phyloP scores from a whole-genome alignment of 1,140 invertebrate species.

The Spodoptera frugiperda region DNA sequence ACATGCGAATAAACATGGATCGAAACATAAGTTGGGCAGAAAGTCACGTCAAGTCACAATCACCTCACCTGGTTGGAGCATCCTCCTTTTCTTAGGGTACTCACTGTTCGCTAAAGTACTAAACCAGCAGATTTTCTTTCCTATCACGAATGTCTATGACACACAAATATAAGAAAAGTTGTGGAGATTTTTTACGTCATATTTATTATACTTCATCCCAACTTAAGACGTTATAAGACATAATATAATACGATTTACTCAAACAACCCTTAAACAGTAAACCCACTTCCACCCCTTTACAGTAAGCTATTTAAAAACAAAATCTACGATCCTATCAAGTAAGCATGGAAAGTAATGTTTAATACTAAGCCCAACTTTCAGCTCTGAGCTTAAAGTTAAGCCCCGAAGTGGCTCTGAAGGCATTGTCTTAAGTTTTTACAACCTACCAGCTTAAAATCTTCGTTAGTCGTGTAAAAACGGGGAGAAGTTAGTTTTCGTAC shows the following conservation, averaged over 20 bases:
- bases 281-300: background rate
- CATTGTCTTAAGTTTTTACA: slow-evolving; percentile 50
- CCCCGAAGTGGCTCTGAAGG: slow-evolving; percentile 36
- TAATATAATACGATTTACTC: background rate
- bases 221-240: too few species aligned
- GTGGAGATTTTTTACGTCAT: too few species aligned
- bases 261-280: background rate
- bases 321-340: slow-evolving; percentile 29
- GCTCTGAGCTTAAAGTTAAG: slow-evolving; percentile 40
- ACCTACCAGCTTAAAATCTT: slow-evolving; percentile 45
- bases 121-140: too few species aligned
- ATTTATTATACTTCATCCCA: too few species aligned
- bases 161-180: too few species aligned
- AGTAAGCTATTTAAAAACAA: slow-evolving; percentile 12
- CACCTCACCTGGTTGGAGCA: too few species aligned
- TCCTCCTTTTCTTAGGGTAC: too few species aligned
- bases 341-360: slow-evolving; percentile 30
- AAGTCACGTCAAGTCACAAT: too few species aligned
- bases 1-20: too few species aligned
- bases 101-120: too few species aligned
- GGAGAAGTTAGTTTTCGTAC: slow-evolving; percentile 12
- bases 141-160: too few species aligned
- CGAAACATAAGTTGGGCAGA: too few species aligned
- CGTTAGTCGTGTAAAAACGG: slow-evolving; percentile 44
- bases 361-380: slow-evolving; percentile 41